phyloP scores from a whole-genome alignment of 64 coral and sea anemone species.

The Cladopsammia gracilis region DNA sequence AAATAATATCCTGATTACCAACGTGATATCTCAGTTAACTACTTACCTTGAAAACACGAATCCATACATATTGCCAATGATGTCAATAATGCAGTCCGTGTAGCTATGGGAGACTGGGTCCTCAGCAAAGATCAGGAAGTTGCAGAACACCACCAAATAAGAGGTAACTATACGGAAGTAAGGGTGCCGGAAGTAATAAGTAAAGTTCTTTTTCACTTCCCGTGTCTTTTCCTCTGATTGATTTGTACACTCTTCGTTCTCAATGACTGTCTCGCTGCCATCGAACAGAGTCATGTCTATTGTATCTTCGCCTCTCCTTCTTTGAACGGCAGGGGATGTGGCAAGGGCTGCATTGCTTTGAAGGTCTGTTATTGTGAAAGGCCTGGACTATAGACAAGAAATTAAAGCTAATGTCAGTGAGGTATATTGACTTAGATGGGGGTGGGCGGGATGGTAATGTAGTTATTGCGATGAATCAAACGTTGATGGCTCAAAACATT shows the following conservation, averaged over 20 bases:
- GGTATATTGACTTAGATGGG: background rate
- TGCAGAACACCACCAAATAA: constrained; percentile 92
- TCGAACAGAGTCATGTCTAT: constrained; percentile 59
- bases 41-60: constrained; percentile 86
- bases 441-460: no score
- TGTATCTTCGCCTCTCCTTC: background rate
- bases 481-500: no score
- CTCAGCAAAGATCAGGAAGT: constrained; percentile 94
- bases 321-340: background rate
- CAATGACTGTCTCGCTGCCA: background rate
- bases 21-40: no score
- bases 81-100: constrained; percentile 85
- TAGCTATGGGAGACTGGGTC: constrained; percentile 93
- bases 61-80: constrained; percentile 91
- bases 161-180: constrained; percentile 80
- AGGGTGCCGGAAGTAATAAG: constrained; percentile 88
- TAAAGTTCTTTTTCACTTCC: constrained; percentile 52
- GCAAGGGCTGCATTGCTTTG: background rate
- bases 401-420: background rate
- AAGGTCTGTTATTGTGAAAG: background rate
- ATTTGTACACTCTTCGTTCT: constrained; percentile 22
- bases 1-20: no score
- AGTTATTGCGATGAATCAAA: no score
- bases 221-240: background rate
- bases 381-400: background rate